phyloP scores from a whole-genome alignment of 2,113 vertebrate species.

The Alectura lathami region DNA sequence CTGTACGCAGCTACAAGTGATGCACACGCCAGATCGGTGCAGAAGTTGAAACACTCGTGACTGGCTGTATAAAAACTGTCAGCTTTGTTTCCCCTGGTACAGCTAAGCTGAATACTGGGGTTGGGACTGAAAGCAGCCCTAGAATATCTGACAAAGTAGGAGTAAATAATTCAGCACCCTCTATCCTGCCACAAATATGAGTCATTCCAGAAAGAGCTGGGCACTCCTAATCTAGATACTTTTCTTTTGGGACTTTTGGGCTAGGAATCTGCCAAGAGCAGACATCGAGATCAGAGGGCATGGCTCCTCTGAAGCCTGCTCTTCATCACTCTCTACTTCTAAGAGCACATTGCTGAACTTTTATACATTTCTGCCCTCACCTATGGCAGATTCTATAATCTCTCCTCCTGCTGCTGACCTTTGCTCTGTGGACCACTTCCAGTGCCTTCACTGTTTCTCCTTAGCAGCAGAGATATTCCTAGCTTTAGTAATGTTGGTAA shows the following conservation, averaged over 20 bases:
- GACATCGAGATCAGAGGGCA: background rate
- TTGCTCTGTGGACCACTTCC: background rate
- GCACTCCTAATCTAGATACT: background rate
- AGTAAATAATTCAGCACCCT: background rate
- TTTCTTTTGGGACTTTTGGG: background rate
- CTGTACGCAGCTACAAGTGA: background rate
- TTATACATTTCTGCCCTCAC: background rate
- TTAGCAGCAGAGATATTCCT: background rate
- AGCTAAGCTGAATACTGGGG: background rate
- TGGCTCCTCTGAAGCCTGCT: background rate
- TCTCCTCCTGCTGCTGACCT: background rate
- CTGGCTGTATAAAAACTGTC: background rate
- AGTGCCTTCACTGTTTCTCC: background rate
- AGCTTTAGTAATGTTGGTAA: background rate
- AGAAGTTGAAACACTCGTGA: background rate
- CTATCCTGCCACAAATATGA: background rate
- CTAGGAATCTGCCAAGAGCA: background rate
- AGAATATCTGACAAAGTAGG: background rate
- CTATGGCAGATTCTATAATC: background rate
- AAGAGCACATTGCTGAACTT: background rate
- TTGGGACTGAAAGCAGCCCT: conserved; percentile 10
- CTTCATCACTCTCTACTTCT: background rate
- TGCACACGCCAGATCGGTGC: background rate
- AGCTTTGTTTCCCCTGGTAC: background rate
- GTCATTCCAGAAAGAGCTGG: background rate